Evolutionary conservation across 2,797 vertebrate genomes (phyloP).

Genomic region (Anas bahamensis): DNA sequence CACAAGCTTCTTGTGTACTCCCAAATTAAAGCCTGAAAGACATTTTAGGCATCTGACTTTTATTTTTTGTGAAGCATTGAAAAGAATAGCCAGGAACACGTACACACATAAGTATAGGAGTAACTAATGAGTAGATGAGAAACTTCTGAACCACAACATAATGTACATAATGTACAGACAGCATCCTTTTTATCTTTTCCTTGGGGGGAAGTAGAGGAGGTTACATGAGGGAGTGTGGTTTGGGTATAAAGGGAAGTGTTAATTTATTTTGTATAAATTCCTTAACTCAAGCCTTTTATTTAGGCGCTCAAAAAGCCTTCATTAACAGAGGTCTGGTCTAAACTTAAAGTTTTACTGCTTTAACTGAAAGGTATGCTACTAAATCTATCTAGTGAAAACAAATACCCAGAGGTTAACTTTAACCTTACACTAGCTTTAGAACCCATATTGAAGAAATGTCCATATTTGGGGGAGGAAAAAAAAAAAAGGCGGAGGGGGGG

Average conservation of each 20-base stretch:
- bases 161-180: neutral
- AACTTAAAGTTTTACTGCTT: neutral
- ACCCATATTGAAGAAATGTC: neutral
- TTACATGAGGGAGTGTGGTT: neutral
- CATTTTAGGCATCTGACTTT: neutral
- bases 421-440: neutral
- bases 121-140: neutral
- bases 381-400: neutral
- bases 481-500: no score
- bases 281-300: neutral
- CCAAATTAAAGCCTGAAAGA: neutral
- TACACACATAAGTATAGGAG: neutral
- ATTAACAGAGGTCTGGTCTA: neutral
- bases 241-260: neutral
- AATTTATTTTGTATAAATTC: neutral
- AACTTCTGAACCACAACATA: neutral
- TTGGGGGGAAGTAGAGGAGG: neutral
- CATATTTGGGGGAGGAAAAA: rapidly evolving
- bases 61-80: neutral
- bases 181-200: neutral
- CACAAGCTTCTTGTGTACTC: neutral
- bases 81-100: neutral
- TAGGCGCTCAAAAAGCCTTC: neutral
- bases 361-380: neutral
- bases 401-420: neutral